Conservation (phyloP, 2,888 invertebrate species). For the Craniophora ligustri region DNA sequence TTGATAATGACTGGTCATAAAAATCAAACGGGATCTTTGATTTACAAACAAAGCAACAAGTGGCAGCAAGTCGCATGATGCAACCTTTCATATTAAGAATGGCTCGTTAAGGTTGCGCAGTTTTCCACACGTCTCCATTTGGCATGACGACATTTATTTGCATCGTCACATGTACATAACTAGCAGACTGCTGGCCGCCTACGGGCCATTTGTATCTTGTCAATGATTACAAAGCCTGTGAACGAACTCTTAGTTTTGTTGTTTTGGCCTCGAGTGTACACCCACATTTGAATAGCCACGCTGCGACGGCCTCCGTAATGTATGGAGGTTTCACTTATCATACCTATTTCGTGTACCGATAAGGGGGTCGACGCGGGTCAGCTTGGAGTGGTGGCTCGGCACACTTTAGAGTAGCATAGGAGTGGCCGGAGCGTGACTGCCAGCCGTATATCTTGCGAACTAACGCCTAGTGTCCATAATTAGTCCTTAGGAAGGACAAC, state of each 20-base stretch:
- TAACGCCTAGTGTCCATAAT: slow-evolving; percentile 62
- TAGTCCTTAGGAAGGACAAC: slow-evolving; percentile 68
- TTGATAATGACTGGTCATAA: slow-evolving; percentile 38
- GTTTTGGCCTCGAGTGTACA: slow-evolving; percentile 79
- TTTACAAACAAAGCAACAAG: slow-evolving; percentile 51
- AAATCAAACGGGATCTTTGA: slow-evolving; percentile 33
- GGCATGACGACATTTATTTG: slow-evolving; percentile 61
- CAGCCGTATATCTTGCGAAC: slow-evolving; percentile 69
- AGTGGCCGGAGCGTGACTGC: slow-evolving; percentile 72
- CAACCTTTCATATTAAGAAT: slow-evolving; percentile 43
- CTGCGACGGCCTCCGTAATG: slow-evolving; percentile 55
- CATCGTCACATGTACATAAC: slow-evolving; percentile 56
- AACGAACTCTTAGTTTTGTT: slow-evolving; percentile 57
- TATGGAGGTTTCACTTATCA: slow-evolving; percentile 27
- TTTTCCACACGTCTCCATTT: slow-evolving; percentile 53
- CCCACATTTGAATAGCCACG: slow-evolving; percentile 68
- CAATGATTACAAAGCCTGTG: slow-evolving; percentile 50
- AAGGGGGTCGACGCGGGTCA: slow-evolving; percentile 43
- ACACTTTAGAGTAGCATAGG: slow-evolving; percentile 54
- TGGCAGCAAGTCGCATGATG: slow-evolving; percentile 26
- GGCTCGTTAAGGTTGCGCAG: slow-evolving; percentile 47
- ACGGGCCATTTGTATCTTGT: slow-evolving; percentile 57
- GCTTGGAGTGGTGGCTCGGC: slow-evolving; percentile 42
- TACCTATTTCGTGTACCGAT: slow-evolving; percentile 22
- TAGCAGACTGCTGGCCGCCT: slow-evolving; percentile 64